These are phyloP conservation scores for Cotesia typhae DNA, from an alignment of 1,140 invertebrate species.

Conservation along the genomic window DNA sequence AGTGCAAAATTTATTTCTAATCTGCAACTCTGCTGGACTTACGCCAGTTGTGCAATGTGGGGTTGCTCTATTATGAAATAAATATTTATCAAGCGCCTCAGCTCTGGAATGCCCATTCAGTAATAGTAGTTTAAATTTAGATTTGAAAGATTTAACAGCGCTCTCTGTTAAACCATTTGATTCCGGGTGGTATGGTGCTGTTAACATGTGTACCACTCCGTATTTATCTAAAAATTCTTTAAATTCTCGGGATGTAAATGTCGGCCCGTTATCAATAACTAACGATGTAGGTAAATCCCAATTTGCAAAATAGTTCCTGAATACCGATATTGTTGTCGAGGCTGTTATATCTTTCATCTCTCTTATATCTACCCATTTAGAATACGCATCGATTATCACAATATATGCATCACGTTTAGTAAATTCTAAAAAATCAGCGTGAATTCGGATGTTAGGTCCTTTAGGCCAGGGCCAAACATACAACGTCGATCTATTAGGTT, in stretches of 20 bases:
- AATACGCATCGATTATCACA: conserved; percentile 32
- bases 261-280: conserved; percentile 43
- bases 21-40: conserved; percentile 51
- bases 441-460: conserved; percentile 26
- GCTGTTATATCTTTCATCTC: conserved; percentile 21
- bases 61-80: conserved; percentile 20
- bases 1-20: conserved; percentile 51
- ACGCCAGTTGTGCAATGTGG: conserved; percentile 42
- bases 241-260: conserved; percentile 39
- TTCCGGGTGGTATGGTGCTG: conserved; percentile 46
- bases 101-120: conserved; percentile 28
- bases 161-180: conserved; percentile 54
- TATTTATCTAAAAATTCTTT: conserved; percentile 35
- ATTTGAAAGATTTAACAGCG: conserved; percentile 57
- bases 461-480: conserved; percentile 23
- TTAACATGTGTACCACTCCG: conserved; percentile 38
- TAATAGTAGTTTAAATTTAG: conserved; percentile 47
- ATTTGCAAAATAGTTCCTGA: conserved; percentile 40
- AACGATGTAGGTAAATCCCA: conserved; percentile 38
- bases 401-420: conserved; percentile 14
- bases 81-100: conserved; percentile 1
- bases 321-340: conserved; percentile 37
- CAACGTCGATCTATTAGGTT: background rate
- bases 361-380: conserved; percentile 36
- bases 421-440: conserved; percentile 28